Conservation (phyloP, 2,113 vertebrate genomes). For the Marmota flaviventris region DNA sequence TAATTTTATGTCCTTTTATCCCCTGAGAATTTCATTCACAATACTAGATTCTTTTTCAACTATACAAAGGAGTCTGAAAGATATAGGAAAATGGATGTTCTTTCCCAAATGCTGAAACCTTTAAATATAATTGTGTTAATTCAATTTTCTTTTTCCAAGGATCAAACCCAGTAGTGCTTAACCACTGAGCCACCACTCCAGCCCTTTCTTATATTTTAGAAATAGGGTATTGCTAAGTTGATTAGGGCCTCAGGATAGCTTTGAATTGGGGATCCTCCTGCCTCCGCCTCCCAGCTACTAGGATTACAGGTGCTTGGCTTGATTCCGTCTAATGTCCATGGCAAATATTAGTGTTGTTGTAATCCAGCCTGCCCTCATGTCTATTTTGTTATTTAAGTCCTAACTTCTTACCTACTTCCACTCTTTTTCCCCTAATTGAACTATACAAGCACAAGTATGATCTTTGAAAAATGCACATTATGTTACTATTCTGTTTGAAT, state of each 20-base stretch:
- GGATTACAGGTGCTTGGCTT: too few species aligned
- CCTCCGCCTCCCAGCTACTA: too few species aligned
- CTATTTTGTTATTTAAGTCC: neutral
- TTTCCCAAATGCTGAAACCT: neutral
- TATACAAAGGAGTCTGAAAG: neutral
- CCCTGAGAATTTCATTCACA: neutral
- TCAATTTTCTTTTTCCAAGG: neutral
- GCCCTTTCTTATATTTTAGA: too few species aligned
- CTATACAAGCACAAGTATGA: neutral
- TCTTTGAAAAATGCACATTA: neutral
- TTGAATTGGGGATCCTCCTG: too few species aligned
- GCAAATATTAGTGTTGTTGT: neutral
- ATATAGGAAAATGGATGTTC: neutral
- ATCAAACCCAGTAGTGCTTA: too few species aligned
- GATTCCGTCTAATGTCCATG: too few species aligned
- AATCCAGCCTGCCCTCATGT: neutral
- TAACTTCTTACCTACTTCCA: neutral
- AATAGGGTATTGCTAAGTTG: too few species aligned
- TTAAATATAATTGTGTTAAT: neutral
- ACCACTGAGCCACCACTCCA: too few species aligned
- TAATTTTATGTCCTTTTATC: neutral
- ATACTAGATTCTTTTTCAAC: neutral
- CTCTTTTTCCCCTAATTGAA: neutral
- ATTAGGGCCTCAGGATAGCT: too few species aligned
- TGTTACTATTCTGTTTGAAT: neutral